Conservation (phyloP, 2,113 vertebrate genomes). For the Paradoxurus hermaphroditus region DNA sequence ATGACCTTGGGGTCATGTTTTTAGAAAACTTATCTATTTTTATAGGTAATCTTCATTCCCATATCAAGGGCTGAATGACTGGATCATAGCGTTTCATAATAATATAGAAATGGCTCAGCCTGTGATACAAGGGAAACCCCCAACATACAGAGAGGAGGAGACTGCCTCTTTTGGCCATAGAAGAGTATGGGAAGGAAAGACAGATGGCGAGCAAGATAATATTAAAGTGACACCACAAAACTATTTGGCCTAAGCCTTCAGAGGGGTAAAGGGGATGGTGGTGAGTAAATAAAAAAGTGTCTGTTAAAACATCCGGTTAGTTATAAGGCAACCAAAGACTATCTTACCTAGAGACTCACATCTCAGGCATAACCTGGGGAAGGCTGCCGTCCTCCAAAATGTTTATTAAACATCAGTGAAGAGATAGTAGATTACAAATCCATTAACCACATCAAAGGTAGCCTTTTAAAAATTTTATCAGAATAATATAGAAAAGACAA, state of each 20-base stretch:
- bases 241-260: background rate
- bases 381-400: background rate
- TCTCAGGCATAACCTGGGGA: background rate
- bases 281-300: background rate
- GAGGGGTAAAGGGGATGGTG: accelerated
- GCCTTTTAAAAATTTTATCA: background rate
- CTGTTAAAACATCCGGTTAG: background rate
- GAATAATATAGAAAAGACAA: background rate
- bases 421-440: background rate
- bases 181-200: background rate
- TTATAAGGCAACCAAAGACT: background rate
- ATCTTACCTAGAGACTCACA: background rate
- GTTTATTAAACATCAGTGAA: background rate
- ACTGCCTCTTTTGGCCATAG: background rate
- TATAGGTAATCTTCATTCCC: background rate
- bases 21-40: background rate
- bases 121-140: background rate
- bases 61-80: background rate
- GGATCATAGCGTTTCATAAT: background rate
- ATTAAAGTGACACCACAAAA: background rate
- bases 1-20: background rate
- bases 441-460: background rate
- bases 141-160: background rate
- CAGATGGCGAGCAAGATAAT: background rate
- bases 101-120: background rate